These are phyloP conservation scores for Yponomeuta malinellus DNA, from an alignment of 2,888 invertebrate species.

Conservation along the genomic window DNA sequence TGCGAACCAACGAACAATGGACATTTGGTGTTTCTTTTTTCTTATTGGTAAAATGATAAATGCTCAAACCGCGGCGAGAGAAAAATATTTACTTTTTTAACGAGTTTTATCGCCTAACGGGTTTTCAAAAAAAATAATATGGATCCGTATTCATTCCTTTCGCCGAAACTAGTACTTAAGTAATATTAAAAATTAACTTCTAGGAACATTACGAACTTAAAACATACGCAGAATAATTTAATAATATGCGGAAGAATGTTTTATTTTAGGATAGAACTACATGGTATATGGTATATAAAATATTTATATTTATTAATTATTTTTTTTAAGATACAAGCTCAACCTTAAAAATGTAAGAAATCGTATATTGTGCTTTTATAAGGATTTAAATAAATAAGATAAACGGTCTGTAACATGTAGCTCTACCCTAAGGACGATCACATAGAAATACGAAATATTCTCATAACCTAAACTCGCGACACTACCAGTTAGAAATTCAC, in stretches of 20 bases:
- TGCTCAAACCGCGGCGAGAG: not conserved
- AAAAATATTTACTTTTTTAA: not conserved
- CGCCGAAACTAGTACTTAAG: conserved; percentile 12
- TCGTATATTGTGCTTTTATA: not conserved
- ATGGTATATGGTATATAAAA: not conserved
- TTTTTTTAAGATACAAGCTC: not conserved
- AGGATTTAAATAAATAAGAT: not conserved
- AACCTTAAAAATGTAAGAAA: not conserved
- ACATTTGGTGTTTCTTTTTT: not conserved
- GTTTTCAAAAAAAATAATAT: not conserved
- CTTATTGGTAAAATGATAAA: not conserved
- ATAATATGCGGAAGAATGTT: conserved; percentile 20
- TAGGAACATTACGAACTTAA: conserved; percentile 72
- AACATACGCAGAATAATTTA: conserved; percentile 62
- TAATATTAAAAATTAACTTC: conserved; percentile 26
- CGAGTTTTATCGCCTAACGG: not conserved
- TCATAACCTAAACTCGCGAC: not conserved
- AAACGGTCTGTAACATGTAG: not conserved
- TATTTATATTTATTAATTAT: not conserved
- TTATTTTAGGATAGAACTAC: not conserved
- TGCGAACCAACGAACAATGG: not conserved
- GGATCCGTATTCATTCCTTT: not conserved
- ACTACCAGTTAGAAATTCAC: not conserved
- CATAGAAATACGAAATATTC: not conserved
- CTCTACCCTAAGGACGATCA: not conserved